Evolutionary conservation across 2,113 vertebrate genomes (phyloP).

Genomic region (Phaethornis superciliosus): DNA sequence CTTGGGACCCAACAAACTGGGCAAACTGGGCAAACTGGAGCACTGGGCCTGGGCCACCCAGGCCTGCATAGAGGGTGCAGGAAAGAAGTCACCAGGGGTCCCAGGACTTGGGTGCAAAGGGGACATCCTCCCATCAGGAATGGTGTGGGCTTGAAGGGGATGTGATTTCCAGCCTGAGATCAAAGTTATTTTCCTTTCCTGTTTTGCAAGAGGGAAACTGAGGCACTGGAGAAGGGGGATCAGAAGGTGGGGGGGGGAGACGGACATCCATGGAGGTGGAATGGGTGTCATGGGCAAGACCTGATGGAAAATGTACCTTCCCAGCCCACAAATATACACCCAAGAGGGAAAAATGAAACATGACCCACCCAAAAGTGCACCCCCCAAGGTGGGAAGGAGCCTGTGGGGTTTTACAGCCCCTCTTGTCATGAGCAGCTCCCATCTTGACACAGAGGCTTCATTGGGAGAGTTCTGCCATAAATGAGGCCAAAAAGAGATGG

Average conservation of each 20-base stretch:
- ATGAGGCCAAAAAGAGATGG: background rate
- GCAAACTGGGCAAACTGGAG: background rate
- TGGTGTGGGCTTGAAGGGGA: background rate
- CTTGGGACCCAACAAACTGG: background rate
- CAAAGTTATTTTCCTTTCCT: background rate
- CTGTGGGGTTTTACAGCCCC: background rate
- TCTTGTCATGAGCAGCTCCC: background rate
- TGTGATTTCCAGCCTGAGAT: rapidly evolving
- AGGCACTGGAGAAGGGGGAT: background rate
- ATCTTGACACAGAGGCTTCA: background rate
- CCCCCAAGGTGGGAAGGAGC: rapidly evolving
- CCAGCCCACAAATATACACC: background rate
- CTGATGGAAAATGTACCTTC: rapidly evolving
- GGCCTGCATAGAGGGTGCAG: background rate
- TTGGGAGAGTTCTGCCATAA: background rate
- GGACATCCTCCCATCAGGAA: background rate
- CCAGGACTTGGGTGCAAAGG: background rate
- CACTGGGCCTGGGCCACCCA: background rate
- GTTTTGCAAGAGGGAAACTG: background rate
- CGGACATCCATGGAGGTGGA: background rate
- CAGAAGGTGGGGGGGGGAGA: background rate
- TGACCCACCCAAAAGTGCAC: background rate
- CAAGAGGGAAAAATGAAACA: background rate
- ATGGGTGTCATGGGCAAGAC: rapidly evolving
- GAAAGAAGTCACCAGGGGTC: too few species aligned